Evolutionary conservation across 1,140 invertebrate genomes (phyloP).

Genomic region (Lethrus apterus): DNA sequence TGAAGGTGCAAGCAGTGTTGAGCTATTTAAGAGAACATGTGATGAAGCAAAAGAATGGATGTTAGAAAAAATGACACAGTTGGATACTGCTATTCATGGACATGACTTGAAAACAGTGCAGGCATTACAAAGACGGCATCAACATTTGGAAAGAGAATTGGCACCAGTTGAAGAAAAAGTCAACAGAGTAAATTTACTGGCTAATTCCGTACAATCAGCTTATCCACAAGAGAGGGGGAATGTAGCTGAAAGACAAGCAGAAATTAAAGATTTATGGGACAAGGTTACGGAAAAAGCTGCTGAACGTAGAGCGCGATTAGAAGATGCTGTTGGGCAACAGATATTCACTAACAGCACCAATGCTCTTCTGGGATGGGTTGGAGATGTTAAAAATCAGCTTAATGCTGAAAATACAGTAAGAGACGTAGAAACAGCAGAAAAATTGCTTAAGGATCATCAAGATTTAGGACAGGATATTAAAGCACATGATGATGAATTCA

Average conservation of each 20-base stretch:
- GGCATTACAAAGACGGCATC: slow-evolving; percentile 80
- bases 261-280: slow-evolving; percentile 83
- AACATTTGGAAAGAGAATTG: slow-evolving; percentile 83
- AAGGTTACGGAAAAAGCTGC: slow-evolving; percentile 77
- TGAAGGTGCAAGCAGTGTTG: slow-evolving; percentile 73
- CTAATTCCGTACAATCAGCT: slow-evolving; percentile 78
- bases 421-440: slow-evolving; percentile 86
- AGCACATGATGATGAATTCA: slow-evolving; percentile 82
- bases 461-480: slow-evolving; percentile 89
- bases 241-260: slow-evolving; percentile 75
- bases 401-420: slow-evolving; percentile 75
- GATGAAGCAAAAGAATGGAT: slow-evolving; percentile 93
- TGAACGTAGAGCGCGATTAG: slow-evolving; percentile 70
- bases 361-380: slow-evolving; percentile 71
- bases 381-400: slow-evolving; percentile 70
- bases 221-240: slow-evolving; percentile 86
- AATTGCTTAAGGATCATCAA: slow-evolving; percentile 82
- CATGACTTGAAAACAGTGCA: slow-evolving; percentile 86
- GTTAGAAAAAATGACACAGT: slow-evolving; percentile 81
- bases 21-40: slow-evolving; percentile 88
- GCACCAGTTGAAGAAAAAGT: slow-evolving; percentile 87
- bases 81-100: slow-evolving; percentile 71
- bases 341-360: slow-evolving; percentile 86
- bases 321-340: slow-evolving; percentile 89
- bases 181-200: slow-evolving; percentile 69